Evolutionary conservation across 37 sponge, comb jelly and placozoan species (phyloP).

Genomic region (Cladorhizidae sp.): DNA sequence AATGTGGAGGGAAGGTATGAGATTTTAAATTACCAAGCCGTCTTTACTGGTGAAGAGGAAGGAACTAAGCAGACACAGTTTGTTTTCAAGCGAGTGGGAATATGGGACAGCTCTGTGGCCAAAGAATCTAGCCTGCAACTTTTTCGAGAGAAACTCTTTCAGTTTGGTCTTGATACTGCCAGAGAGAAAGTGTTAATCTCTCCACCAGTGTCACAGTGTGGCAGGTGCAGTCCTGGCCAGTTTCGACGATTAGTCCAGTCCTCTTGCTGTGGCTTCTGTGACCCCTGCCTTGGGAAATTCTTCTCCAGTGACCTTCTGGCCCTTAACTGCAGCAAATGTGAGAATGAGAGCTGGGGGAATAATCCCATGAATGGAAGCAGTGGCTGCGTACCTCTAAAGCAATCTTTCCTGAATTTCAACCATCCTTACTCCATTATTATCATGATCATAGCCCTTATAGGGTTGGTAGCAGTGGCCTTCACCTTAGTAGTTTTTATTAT

Average conservation of each 20-base stretch:
- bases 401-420: slow-evolving; percentile 4
- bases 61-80: background rate
- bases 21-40: slow-evolving; percentile 63
- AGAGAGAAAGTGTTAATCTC: background rate
- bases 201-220: slow-evolving; percentile 46
- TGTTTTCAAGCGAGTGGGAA: slow-evolving; percentile 28
- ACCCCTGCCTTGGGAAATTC: slow-evolving; percentile 50
- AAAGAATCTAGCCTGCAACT: slow-evolving; percentile 6
- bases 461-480: slow-evolving; percentile 31
- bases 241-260: slow-evolving; percentile 4
- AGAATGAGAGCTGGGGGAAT: slow-evolving; percentile 62
- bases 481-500: slow-evolving; percentile 29
- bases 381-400: slow-evolving; percentile 39
- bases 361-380: slow-evolving; percentile 57
- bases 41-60: background rate
- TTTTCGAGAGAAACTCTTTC: background rate
- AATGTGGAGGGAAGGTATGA: slow-evolving; percentile 56
- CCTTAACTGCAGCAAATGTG: slow-evolving; percentile 51
- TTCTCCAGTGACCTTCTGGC: slow-evolving; percentile 29
- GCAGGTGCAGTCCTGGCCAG: slow-evolving; percentile 54
- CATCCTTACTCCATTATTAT: slow-evolving; percentile 50
- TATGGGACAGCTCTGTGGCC: slow-evolving; percentile 36
- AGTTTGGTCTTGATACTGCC: slow-evolving; percentile 48
- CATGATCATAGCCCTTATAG: slow-evolving; percentile 45
- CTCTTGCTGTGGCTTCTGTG: slow-evolving; percentile 78